Conservation (phyloP, 2,113 vertebrate genomes). For the Rhinopomastus cyanomelas region DNA sequence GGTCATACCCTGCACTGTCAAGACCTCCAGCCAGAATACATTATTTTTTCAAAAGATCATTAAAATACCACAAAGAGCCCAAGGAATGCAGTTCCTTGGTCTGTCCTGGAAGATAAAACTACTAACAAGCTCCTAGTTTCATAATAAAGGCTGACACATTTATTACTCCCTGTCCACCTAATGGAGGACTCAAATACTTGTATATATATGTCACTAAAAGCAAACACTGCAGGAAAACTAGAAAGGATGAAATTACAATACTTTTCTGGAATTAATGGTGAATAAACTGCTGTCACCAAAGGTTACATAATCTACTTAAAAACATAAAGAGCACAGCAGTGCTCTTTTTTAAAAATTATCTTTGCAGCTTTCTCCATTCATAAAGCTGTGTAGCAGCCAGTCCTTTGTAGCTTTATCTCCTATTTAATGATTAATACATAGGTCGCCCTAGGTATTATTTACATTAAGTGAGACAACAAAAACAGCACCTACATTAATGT, state of each 20-base stretch:
- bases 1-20: not conserved
- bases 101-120: not conserved
- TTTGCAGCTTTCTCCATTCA: not conserved
- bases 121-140: not conserved
- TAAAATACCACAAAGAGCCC: not conserved
- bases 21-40: not conserved
- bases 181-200: not conserved
- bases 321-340: not conserved
- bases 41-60: not conserved
- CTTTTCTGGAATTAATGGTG: not conserved
- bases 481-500: not conserved
- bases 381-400: not conserved
- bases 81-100: not conserved
- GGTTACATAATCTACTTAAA: not conserved
- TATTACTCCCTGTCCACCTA: not conserved
- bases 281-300: not conserved
- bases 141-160: not conserved
- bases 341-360: not conserved
- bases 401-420: not conserved
- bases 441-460: not conserved
- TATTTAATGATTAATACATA: not conserved
- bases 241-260: not conserved
- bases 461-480: not conserved
- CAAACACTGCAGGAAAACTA: not conserved
- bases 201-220: not conserved